phyloP scores from a whole-genome alignment of 2,797 vertebrate species.

The Atherinosoma microstoma region DNA sequence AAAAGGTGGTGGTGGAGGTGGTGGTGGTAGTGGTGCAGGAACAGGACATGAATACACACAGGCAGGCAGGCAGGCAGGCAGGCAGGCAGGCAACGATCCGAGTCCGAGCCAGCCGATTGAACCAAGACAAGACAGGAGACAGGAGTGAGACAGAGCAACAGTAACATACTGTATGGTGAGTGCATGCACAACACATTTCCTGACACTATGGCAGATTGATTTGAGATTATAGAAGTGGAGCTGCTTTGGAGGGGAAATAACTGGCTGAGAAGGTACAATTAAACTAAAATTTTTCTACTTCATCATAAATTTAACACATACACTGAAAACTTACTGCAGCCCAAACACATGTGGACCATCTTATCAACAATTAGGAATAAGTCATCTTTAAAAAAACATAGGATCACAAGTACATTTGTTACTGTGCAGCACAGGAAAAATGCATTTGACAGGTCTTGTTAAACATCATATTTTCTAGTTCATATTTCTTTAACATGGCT shows the following conservation, averaged over 20 bases:
- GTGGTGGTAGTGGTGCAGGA: conserved; percentile 55
- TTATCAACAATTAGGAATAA: neutral
- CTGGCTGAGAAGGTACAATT: neutral
- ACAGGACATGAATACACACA: conserved; percentile 78
- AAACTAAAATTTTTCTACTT: neutral
- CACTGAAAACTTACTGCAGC: neutral
- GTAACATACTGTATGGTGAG: conserved; percentile 57
- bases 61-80: conserved; percentile 68
- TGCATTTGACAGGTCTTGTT: neutral
- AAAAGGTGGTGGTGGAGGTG: conserved; percentile 60
- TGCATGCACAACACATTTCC: conserved; percentile 58
- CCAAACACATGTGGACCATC: neutral
- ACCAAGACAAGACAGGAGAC: conserved; percentile 83
- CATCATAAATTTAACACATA: neutral
- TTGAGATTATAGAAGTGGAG: conserved; percentile 14
- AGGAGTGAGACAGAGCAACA: conserved; percentile 87
- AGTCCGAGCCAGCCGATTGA: conserved; percentile 88
- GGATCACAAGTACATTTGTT: neutral
- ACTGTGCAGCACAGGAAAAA: neutral
- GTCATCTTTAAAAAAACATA: neutral
- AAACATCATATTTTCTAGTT: neutral
- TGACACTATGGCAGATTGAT: conserved; percentile 15
- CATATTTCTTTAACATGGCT: neutral
- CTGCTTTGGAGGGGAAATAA: conserved; percentile 26
- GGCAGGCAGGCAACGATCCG: conserved; percentile 80